These are phyloP conservation scores for Drosophila aldrichi DNA, from an alignment of 2,888 invertebrate species.

Conservation along the genomic window DNA sequence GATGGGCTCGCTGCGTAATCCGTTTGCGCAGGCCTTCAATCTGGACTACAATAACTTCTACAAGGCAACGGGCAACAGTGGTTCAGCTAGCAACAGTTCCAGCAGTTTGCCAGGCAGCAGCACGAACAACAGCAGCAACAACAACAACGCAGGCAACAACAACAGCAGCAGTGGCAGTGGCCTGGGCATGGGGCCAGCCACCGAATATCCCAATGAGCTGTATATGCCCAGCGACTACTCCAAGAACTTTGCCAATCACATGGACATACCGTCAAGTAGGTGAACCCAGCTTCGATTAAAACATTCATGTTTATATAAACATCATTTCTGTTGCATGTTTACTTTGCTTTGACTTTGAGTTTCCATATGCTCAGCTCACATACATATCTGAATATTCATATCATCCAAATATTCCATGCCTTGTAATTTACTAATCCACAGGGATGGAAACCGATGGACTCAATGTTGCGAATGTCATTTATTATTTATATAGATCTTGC, in stretches of 20 bases:
- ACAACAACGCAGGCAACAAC: constrained; percentile 41
- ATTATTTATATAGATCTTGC: too few relatives aligned
- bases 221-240: constrained; percentile 84
- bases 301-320: constrained; percentile 17
- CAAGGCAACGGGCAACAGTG: constrained; percentile 66
- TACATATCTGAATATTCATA: constrained; percentile 19
- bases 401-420: constrained; percentile 32
- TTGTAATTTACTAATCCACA: constrained; percentile 33
- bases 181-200: constrained; percentile 48
- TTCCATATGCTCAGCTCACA: constrained; percentile 16
- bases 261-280: constrained; percentile 86
- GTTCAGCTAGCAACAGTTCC: constrained; percentile 42
- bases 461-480: neutral
- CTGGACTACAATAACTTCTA: constrained; percentile 83
- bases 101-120: constrained; percentile 35
- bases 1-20: constrained; percentile 73
- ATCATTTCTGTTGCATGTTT: constrained; percentile 13
- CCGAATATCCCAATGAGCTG: constrained; percentile 84
- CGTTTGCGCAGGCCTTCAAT: constrained; percentile 76
- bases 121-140: constrained; percentile 2
- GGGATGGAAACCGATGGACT: constrained; percentile 41
- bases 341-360: constrained; percentile 16
- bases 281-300: constrained; percentile 25
- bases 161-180: constrained; percentile 25
- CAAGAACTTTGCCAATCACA: constrained; percentile 85